Evolutionary conservation across 1,140 invertebrate genomes (phyloP).

Genomic region (Bombus impatiens): DNA sequence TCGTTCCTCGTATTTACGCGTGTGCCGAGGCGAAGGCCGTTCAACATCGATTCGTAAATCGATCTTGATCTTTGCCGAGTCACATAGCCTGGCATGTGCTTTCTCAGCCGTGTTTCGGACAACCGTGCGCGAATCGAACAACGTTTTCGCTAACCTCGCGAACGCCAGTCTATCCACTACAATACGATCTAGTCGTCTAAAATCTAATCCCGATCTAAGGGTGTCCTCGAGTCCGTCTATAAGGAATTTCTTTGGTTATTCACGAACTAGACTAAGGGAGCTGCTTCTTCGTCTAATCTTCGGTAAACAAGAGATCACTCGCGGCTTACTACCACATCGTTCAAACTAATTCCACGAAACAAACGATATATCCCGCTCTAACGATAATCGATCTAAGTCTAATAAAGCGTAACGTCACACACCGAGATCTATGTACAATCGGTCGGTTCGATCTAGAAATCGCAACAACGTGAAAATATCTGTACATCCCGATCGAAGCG

Average conservation of each 20-base stretch:
- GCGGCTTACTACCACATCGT: background rate
- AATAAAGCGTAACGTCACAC: slow-evolving; percentile 8
- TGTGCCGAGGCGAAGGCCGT: background rate
- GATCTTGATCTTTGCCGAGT: slow-evolving; percentile 35
- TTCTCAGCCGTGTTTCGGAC: slow-evolving; percentile 3
- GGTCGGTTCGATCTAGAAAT: background rate
- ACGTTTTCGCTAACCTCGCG: background rate
- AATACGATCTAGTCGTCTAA: slow-evolving; percentile 23
- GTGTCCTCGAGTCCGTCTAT: slow-evolving; percentile 23
- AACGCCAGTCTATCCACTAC: background rate
- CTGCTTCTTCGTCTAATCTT: background rate
- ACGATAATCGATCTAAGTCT: slow-evolving; percentile 30
- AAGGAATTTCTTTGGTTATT: slow-evolving; percentile 11
- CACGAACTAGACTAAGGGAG: slow-evolving; percentile 17
- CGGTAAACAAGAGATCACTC: too few species aligned
- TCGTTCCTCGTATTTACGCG: slow-evolving; percentile 26
- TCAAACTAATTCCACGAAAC: background rate
- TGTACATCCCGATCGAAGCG: background rate
- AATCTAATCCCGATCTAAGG: slow-evolving; percentile 29
- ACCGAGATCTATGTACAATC: slow-evolving; percentile 1
- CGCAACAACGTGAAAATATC: background rate
- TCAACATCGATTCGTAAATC: slow-evolving; percentile 54
- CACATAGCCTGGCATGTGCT: slow-evolving; percentile 11
- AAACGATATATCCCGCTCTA: background rate
- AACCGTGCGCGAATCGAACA: background rate